Percentiles rank a stretch among this genome's conserved stretches.
These are phyloP conservation scores for Aotus griseimembra DNA, from an alignment of 2,797 vertebrate species.

Conservation along the genomic window DNA sequence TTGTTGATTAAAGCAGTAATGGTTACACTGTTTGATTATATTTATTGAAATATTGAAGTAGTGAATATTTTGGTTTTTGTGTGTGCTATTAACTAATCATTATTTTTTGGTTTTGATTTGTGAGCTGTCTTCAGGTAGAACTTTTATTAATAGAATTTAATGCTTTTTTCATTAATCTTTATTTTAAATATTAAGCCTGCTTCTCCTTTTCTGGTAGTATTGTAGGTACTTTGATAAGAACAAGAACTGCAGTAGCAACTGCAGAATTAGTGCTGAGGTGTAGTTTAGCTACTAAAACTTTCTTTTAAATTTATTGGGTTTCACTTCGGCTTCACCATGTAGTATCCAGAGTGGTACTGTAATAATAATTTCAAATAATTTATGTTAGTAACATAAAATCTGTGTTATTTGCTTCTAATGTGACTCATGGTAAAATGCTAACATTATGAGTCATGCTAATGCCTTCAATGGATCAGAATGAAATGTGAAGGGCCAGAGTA, in stretches of 20 bases:
- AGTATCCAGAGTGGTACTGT: neutral
- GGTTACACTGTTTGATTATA: constrained; percentile 68
- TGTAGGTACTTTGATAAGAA: constrained; percentile 48
- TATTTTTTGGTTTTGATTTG: constrained; percentile 57
- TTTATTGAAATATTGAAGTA: constrained; percentile 52
- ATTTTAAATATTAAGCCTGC: constrained; percentile 36
- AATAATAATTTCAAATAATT: constrained; percentile 52
- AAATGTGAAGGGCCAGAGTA: neutral
- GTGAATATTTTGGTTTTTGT: constrained; percentile 49
- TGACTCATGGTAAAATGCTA: constrained; percentile 36
- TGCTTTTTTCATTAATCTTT: constrained; percentile 30
- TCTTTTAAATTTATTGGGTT: neutral
- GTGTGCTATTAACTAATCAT: constrained; percentile 31
- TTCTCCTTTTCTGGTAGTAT: neutral
- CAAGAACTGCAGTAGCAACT: neutral
- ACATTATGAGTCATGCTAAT: constrained; percentile 30
- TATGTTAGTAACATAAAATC: constrained; percentile 2
- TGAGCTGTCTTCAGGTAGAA: neutral
- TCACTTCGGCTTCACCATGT: neutral
- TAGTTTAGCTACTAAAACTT: constrained; percentile 25
- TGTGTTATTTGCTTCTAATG: constrained; percentile 37
- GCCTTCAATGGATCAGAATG: constrained; percentile 46
- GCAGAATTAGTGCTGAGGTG: constrained; percentile 11
- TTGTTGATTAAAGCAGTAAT: constrained; percentile 71
- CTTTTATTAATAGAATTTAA: constrained; percentile 20